A percentile compares a stretch with the other conserved stretches of the same genome.
Evolutionary conservation across 2,888 invertebrate genomes (phyloP).

Genomic region (Rugalucina vietnamica): DNA sequence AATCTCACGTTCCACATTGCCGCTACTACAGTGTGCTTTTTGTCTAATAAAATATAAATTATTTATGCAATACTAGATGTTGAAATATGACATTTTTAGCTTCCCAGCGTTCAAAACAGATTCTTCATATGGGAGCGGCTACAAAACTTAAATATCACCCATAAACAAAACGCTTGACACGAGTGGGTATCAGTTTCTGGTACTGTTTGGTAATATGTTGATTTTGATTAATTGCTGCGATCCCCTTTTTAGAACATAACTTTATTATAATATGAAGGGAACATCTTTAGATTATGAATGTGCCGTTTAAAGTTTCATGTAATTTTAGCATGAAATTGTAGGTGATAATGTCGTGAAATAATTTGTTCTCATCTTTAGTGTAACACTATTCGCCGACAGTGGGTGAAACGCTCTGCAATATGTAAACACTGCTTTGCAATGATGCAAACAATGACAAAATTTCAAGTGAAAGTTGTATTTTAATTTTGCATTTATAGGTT

Average conservation of each 20-base stretch:
- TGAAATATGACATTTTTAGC: too few relatives aligned
- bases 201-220: not conserved
- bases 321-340: not conserved
- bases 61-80: too few relatives aligned
- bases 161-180: constrained; percentile 64
- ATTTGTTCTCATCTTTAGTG: not conserved
- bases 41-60: too few relatives aligned
- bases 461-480: too few relatives aligned
- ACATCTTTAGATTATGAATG: not conserved
- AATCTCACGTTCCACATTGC: too few relatives aligned
- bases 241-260: not conserved
- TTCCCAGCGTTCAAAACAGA: not conserved
- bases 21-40: too few relatives aligned
- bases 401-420: too few relatives aligned
- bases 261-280: constrained; percentile 6
- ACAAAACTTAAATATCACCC: constrained; percentile 13
- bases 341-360: constrained; percentile 7
- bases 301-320: not conserved
- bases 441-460: too few relatives aligned
- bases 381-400: not conserved
- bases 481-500: too few relatives aligned
- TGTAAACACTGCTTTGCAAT: too few relatives aligned
- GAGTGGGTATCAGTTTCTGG: constrained; percentile 2
- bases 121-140: not conserved
- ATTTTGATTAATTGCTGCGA: constrained; percentile 2